Evolutionary conservation across 2,888 invertebrate species (phyloP), one percentile per base, ranked within the genome.

Genomic region (Galeruca laticollis): DNA sequence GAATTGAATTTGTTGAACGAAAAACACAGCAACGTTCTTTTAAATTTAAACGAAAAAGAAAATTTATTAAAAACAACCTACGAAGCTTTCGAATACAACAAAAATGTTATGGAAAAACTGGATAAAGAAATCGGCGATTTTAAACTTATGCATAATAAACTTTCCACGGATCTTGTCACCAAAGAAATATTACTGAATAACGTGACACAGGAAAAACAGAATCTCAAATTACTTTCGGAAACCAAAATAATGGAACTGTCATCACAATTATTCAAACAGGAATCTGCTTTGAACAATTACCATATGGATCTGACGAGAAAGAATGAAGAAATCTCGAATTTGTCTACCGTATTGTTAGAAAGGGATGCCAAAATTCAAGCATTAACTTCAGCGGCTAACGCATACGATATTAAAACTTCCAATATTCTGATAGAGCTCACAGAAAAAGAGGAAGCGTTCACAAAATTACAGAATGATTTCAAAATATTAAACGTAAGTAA

Each of bases 1-100:
- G 68, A 74, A 47, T n/a, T 74, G 15, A 54, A 67, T 1, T 57
- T 60, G 37, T 18, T 60, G 10, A 70, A 72, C 10, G 60, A 66
- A 20, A 51, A 54, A 13, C 60, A 69, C 47, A 59, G 52, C 57
- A 61, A 60, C 1, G 13, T 60, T n/a, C 51, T 40, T n/a, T 11
- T 20, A 21, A 64, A 60, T 10, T 18, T 72, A 4, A 37, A 57
- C 0, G 61, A 71, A 47, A 72, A 68, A 35, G 71, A 74, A 20
- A 18, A 26, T 18, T 31, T 68, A 8, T 54, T 74, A 9, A 63
- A 68, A 15, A 59, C 60, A 57, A 31, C 64, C 11, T 21, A 43
- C n/a, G 40, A 68, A 35, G 68, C 63, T 9, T 57, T 56, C 15
- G 65, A 69, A 54, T 15, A 31, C n/a, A 61, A 51, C 11, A 65